Evolutionary conservation across 1,140 invertebrate species (phyloP), one percentile per base, ranked within the genome.

Genomic region (Aplysia californica): DNA sequence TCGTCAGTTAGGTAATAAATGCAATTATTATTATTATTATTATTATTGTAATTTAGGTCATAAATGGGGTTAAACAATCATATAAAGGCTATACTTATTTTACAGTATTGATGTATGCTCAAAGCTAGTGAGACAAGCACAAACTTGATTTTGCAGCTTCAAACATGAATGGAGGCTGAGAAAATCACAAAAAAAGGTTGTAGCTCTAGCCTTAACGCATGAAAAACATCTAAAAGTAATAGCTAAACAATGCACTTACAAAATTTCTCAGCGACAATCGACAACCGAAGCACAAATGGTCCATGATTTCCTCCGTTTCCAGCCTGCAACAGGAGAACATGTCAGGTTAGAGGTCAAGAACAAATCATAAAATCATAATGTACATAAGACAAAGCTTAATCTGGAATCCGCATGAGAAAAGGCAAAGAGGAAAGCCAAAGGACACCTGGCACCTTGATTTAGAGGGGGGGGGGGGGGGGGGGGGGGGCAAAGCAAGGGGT

Each of bases 231-330:
- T 61, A 18, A 10, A 21, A 10, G 59, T 21, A 20, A 61, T 20
- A 18, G 59, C 15, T 6, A 61, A 61, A 10, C 10, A 6, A 33
- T 5, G n/a, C 36, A 75, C 74, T 68, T 58, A 75, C 74, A 44
- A 75, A 56, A 35, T 65, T 55, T 41, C 68, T 65, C 20, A 75
- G 10, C 21, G 55, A 58, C 21, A 75, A n/a, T 10, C 74, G 73
- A 58, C 74, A 75, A 35, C 74, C 74, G 59, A 67, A 75, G 31
- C 74, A 75, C 59, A 75, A 29, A 36, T n/a, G n/a, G n/a, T n/a
- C n/a, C n/a, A n/a, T n/a, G n/a, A n/a, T n/a, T n/a, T n/a, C n/a
- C n/a, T n/a, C 3, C 10, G 31, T 10, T 29, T 68, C 41, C 35
- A 68, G 20, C 18, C 39, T 55, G 15, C 31, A 23, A 23, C 5